Conservation (phyloP, 2,113 vertebrate genomes). For the Sitta europaea region DNA sequence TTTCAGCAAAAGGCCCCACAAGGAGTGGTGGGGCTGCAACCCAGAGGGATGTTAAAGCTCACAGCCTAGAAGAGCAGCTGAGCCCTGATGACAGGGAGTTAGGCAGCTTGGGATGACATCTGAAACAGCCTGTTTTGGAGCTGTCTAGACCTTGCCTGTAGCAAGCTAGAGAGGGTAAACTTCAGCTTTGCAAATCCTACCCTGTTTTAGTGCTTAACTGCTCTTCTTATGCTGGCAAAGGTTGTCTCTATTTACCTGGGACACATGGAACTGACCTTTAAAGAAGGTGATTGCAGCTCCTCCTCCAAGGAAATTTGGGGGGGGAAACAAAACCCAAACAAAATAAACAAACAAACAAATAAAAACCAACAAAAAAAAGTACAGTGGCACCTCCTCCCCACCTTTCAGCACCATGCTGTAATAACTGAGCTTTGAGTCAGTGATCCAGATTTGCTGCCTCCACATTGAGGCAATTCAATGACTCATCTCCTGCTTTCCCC, state of each 20-base stretch:
- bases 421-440: not conserved
- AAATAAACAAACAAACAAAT: not conserved
- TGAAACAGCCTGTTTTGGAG: not conserved
- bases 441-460: not conserved
- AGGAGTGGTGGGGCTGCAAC: not conserved
- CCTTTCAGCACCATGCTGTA: not conserved
- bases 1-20: not conserved
- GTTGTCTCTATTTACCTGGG: not conserved
- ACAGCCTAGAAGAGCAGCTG: not conserved
- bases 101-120: not conserved
- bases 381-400: not conserved
- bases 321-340: not conserved
- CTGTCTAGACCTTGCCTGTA: fast-evolving
- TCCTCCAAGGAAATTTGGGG: not conserved
- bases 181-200: not conserved
- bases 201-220: not conserved
- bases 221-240: not conserved
- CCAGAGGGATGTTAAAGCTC: not conserved
- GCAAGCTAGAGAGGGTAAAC: not conserved
- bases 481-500: not conserved
- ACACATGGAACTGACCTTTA: not conserved
- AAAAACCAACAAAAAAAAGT: not conserved
- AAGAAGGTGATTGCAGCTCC: not conserved
- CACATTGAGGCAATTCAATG: not conserved
- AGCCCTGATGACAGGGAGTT: not conserved